Evolutionary conservation across 2,888 invertebrate species (phyloP), one percentile per base, ranked within the genome.

Genomic region (Leptogaster cylindrica): DNA sequence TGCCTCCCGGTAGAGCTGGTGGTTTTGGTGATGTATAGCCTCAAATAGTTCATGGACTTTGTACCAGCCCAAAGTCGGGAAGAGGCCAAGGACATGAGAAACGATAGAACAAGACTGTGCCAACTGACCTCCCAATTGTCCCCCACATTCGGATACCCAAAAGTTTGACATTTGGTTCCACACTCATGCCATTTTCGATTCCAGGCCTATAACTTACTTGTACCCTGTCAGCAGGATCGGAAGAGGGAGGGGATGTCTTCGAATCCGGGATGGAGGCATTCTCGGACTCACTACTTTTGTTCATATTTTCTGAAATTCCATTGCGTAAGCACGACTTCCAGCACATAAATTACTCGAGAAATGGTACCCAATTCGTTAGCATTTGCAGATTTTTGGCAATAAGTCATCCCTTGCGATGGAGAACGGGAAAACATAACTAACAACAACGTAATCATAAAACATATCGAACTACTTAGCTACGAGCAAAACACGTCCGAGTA

Each of bases 261-360:
- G 27, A 12, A n/a, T 48, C 3, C 39, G 27, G 39, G 39, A 20
- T 27, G 28, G n/a, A 64, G 48, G 27, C 48, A 44, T 25, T 18
- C 18, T 33, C 31, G 63, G 65, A 58, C 68, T 65, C 55, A 65
- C 65, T 46, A 65, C 51, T 61, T 61, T 61, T 44, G 65, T 50
- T 36, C 65, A 55, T 48, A 68, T 65, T 50, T 66, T 66, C 55
- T 66, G 31, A 46, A 55, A 69, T 66, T 69, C 63, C 64, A 66
- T 69, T 69, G 69, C 69, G 69, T 69, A 69, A 69, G 69, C 69
- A 69, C 69, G 69, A 69, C 64, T 69, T 69, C 51, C 48, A 44
- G 64, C 61, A 48, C 66, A 69, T 69, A 69, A 69, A 69, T 69
- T 66, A 69, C 66, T 44, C 14, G 61, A 61, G 55, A 65, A 66